A percentile compares a stretch with the other conserved stretches of the same genome.
Evolutionary conservation across 2,797 vertebrate species (phyloP).

Genomic region (Merluccius polli): DNA sequence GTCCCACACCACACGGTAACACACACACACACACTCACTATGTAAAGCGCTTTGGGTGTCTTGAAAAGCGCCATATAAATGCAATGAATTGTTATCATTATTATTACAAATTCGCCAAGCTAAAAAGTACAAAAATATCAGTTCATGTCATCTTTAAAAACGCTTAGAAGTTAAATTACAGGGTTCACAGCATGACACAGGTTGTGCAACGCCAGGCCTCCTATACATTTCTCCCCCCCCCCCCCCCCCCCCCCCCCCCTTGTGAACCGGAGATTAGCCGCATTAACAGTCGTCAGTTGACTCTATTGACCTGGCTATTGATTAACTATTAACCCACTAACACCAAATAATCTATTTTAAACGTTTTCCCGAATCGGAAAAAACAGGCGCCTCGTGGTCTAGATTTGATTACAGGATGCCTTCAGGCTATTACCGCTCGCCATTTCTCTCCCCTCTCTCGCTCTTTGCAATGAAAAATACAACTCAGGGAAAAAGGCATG

Average conservation of each 20-base stretch:
- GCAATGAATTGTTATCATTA: too few relatives aligned
- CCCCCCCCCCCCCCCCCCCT: slow-evolving; percentile 15
- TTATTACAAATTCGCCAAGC: background rate
- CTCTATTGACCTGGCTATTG: slow-evolving; percentile 44
- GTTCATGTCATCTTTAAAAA: background rate
- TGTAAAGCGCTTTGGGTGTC: too few relatives aligned
- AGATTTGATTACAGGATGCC: slow-evolving; percentile 49
- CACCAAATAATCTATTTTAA: slow-evolving; percentile 56
- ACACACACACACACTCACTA: background rate
- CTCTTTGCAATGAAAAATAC: too few relatives aligned
- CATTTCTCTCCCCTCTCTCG: slow-evolving; percentile 10
- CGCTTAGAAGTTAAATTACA: background rate
- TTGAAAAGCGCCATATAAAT: too few relatives aligned
- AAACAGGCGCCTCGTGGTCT: background rate
- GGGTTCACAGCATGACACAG: background rate
- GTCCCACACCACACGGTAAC: too few relatives aligned
- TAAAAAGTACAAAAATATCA: background rate
- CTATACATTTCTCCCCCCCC: slow-evolving; percentile 1
- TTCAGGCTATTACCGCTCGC: slow-evolving; percentile 56
- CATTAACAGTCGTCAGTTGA: slow-evolving; percentile 44
- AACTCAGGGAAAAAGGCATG: background rate
- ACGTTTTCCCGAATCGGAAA: slow-evolving; percentile 30
- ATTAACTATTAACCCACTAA: slow-evolving; percentile 61
- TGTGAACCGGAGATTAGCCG: slow-evolving; percentile 32
- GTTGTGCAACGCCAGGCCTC: background rate